These are phyloP conservation scores for Nothocercus julius DNA, from an alignment of 2,113 vertebrate genomes.

Conservation along the genomic window DNA sequence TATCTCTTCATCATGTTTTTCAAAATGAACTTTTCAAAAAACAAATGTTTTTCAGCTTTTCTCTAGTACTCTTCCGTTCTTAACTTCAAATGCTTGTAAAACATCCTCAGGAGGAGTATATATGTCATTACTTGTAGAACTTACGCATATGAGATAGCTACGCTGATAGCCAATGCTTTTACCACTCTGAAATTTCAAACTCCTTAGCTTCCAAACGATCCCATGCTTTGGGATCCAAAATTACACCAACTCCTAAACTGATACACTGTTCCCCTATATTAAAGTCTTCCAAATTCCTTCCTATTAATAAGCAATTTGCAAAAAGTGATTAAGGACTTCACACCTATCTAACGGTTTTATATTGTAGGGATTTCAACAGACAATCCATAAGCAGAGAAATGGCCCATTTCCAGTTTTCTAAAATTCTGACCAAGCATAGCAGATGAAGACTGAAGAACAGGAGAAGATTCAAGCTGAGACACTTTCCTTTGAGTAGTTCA, in stretches of 20 bases:
- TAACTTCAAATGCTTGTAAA: neutral
- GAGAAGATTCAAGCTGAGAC: neutral
- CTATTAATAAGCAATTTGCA: neutral
- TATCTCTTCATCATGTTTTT: neutral
- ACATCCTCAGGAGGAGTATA: neutral
- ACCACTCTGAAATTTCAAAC: neutral
- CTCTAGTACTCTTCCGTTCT: neutral
- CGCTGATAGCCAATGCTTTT: neutral
- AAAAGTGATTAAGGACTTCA: neutral
- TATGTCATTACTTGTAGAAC: neutral
- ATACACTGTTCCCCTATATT: neutral
- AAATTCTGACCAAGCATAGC: neutral
- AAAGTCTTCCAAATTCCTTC: neutral
- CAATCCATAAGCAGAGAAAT: neutral
- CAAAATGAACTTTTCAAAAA: neutral
- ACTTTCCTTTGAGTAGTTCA: neutral
- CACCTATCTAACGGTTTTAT: neutral
- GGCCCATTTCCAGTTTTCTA: neutral
- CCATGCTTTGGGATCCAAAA: neutral
- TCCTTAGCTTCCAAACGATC: neutral
- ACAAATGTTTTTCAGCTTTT: neutral
- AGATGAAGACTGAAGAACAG: neutral
- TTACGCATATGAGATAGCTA: neutral
- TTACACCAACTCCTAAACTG: neutral
- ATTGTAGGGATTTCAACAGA: neutral